Evolutionary conservation across 1,140 invertebrate genomes (phyloP).

Genomic region (Drosophila pruinosa): DNA sequence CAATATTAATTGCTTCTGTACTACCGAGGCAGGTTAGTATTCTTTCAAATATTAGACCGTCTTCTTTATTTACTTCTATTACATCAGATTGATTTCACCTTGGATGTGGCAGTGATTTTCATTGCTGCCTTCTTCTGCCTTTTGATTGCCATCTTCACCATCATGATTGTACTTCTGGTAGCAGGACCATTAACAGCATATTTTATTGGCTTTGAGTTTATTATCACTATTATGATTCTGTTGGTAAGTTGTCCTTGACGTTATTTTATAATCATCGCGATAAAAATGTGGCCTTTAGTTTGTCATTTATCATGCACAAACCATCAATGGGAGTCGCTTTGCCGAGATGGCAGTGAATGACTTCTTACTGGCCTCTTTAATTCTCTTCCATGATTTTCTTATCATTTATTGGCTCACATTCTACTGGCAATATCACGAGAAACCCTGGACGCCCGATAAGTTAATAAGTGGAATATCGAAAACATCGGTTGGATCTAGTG

Average conservation of each 20-base stretch:
- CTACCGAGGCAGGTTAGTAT: slow-evolving; percentile 29
- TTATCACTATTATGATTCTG: slow-evolving; percentile 31
- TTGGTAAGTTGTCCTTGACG: slow-evolving; percentile 30
- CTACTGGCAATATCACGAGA: slow-evolving; percentile 40
- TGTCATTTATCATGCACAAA: slow-evolving; percentile 64
- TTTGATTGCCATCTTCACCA: slow-evolving; percentile 31
- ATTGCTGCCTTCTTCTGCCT: slow-evolving; percentile 56
- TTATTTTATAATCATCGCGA: not conserved
- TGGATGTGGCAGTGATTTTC: slow-evolving; percentile 62
- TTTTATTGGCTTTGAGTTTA: slow-evolving; percentile 6
- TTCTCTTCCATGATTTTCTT: slow-evolving; percentile 66
- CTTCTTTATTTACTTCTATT: not conserved
- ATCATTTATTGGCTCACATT: slow-evolving; percentile 63
- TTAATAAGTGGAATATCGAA: too few species aligned
- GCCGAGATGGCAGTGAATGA: slow-evolving; percentile 68
- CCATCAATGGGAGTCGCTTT: slow-evolving; percentile 57
- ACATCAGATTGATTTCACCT: slow-evolving; percentile 55
- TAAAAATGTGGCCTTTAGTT: slow-evolving; percentile 31
- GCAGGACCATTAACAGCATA: not conserved
- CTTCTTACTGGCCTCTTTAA: slow-evolving; percentile 49
- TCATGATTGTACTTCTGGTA: slow-evolving; percentile 15
- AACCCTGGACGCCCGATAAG: slow-evolving; percentile 17
- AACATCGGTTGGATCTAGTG: too few species aligned
- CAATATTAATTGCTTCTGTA: slow-evolving; percentile 17
- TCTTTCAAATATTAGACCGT: not conserved